These are phyloP conservation scores for Oreohelix idahoensis DNA, from an alignment of 1,140 invertebrate species.

Conservation along the genomic window DNA sequence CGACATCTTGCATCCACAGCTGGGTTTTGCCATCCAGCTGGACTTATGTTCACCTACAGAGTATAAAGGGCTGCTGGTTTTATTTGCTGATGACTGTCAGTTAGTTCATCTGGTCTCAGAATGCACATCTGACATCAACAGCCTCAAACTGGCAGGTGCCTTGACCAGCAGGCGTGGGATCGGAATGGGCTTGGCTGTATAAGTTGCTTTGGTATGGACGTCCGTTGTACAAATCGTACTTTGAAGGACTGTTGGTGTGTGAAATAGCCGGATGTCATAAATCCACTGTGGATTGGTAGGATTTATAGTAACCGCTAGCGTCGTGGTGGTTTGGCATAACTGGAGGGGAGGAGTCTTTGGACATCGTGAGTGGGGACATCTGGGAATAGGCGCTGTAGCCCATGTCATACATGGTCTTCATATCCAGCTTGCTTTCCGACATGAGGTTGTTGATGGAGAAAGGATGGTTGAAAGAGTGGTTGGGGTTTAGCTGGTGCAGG, in stretches of 20 bases:
- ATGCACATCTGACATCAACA: no score
- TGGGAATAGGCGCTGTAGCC: conserved; percentile 63
- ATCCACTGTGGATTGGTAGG: conserved; percentile 68
- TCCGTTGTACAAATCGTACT: conserved; percentile 3
- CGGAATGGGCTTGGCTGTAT: background rate
- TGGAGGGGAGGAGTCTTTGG: conserved; percentile 56
- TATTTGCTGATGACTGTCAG: no score
- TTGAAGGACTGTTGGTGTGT: background rate
- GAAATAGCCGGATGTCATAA: conserved; percentile 51
- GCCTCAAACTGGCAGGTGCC: no score
- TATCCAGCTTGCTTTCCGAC: conserved; percentile 69
- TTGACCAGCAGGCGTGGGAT: background rate
- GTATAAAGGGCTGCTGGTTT: no score
- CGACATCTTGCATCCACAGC: background rate
- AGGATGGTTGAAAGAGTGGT: conserved; percentile 79
- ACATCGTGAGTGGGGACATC: conserved; percentile 63
- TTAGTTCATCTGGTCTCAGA: no score
- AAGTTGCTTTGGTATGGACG: background rate
- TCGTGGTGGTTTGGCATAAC: conserved; percentile 43
- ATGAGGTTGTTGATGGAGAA: conserved; percentile 84
- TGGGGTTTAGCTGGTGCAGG: conserved; percentile 59
- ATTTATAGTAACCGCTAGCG: conserved; percentile 66
- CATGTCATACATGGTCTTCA: conserved; percentile 70
- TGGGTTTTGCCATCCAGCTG: no score
- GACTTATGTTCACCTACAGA: no score